Evolutionary conservation across 92 coral and sea anemone species (phyloP), one percentile per base, ranked within the genome.

Genomic region (Palythoa grandis): DNA sequence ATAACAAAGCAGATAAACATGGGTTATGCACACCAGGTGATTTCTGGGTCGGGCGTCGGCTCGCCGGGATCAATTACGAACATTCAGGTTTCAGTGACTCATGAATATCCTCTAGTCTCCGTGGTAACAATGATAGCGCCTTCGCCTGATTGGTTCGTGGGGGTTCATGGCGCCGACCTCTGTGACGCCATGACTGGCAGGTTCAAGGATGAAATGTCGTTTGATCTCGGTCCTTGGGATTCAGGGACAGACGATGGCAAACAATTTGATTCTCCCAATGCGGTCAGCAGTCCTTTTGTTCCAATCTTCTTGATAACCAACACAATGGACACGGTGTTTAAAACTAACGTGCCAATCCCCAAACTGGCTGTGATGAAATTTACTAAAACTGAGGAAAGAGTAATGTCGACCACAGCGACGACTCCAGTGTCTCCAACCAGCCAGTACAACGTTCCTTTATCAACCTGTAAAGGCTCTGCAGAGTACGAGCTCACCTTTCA

Each of bases 81-180:
- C 14, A 76, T 76, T 57, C 22, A 76, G 66, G 82, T 76, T 24
- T 76, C 50, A n/a, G 90, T 70, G 0, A 69, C 76, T 63, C 52
- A 2, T 52, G 60, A 17, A 52, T 76, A 74, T 72, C 79, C 90
- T 52, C 11, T 8, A 65, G 90, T 87, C 3, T 90, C 92, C 13
- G n/a, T 87, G 22, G 87, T 87, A 20, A 70, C 52, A 72, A 90
- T 90, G 92, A 68, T 90, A 43, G 92, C 90, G 2, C 92, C 92
- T 5, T 90, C 92, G 0, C 90, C 92, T 17, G 92, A 90, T 47
- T 90, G 90, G 90, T 87, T 90, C 79, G 88, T 87, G 17, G 93
- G 93, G 25, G 72, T 90, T 14, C 68, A 87, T 40, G 75, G 84
- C 43, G 11, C 56, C 2, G 76, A 87, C 19, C 90, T 90, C 60